Evolutionary conservation across 2,797 vertebrate species (phyloP).

Genomic region (Loris lydekkerianus): DNA sequence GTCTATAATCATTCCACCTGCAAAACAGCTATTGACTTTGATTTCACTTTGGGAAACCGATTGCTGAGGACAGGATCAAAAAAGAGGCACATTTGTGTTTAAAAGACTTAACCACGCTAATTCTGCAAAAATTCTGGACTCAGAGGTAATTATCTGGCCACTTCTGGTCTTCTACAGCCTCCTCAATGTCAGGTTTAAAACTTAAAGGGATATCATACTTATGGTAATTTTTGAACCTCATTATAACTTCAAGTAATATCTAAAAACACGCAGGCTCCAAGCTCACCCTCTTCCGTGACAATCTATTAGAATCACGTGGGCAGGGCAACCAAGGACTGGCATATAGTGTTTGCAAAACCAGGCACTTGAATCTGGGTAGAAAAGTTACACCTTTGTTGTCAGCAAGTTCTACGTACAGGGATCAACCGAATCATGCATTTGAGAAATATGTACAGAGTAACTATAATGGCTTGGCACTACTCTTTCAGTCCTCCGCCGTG

Average conservation of each 20-base stretch:
- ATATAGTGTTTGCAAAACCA: slow-evolving; percentile 65
- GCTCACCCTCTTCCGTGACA: neutral
- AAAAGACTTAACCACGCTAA: slow-evolving; percentile 21
- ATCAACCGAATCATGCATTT: accelerated
- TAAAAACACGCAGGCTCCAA: neutral
- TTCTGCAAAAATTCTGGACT: neutral
- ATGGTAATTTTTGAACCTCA: neutral
- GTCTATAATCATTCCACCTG: slow-evolving; percentile 7
- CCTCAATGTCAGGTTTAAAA: slow-evolving; percentile 43
- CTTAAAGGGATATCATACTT: slow-evolving; percentile 57
- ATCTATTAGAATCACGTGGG: slow-evolving; percentile 34
- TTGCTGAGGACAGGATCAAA: neutral
- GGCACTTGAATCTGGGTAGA: neutral
- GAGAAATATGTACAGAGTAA: neutral
- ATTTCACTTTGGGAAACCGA: slow-evolving; percentile 20
- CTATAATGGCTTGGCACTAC: neutral
- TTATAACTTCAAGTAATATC: slow-evolving; percentile 33
- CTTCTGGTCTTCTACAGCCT: slow-evolving; percentile 38
- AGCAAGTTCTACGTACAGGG: neutral
- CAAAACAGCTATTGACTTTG: slow-evolving; percentile 50
- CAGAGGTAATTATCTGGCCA: slow-evolving; percentile 9
- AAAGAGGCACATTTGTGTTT: neutral
- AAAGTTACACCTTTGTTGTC: slow-evolving; percentile 23
- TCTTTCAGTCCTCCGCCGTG: neutral
- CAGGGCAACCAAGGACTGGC: slow-evolving; percentile 57